Conservation (phyloP, 35 echinoderm and acorn worm genomes). For the Ophioderma brevispina region DNA sequence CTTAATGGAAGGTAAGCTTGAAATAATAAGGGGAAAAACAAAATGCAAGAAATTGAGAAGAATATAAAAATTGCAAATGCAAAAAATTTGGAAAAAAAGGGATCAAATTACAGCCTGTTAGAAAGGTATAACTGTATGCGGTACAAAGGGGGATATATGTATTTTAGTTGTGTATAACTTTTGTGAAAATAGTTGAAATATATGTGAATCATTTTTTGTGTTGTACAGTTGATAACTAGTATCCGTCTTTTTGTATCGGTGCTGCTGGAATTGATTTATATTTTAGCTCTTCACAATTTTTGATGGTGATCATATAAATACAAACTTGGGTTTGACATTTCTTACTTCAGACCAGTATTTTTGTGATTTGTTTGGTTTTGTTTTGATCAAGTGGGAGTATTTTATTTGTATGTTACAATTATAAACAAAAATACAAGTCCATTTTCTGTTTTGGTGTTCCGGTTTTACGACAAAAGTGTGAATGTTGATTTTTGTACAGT, state of each 20-base stretch:
- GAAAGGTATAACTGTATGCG: not conserved
- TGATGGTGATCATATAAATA: not conserved
- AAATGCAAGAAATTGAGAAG: not conserved
- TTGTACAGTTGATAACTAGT: not conserved
- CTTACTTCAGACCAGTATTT: not conserved
- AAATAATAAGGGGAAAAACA: not conserved
- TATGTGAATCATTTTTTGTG: not conserved
- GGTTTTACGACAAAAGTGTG: not conserved
- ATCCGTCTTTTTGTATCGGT: not conserved
- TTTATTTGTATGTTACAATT: not conserved
- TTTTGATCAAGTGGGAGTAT: not conserved
- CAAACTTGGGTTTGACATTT: not conserved
- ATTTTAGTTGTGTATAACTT: constrained; percentile 7
- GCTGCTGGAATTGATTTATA: not conserved
- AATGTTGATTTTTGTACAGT: not conserved
- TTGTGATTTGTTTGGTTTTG: not conserved
- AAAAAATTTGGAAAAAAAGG: not conserved
- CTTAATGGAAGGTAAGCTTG: not conserved
- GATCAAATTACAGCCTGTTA: not conserved
- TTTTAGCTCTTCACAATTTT: not conserved
- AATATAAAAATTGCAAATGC: not conserved
- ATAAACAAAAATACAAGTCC: not conserved
- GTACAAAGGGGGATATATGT: not conserved
- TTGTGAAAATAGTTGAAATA: not conserved
- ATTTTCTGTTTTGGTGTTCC: not conserved